Percentiles rank a stretch among this genome's conserved stretches.
These are phyloP conservation scores for Numenius arquata DNA, from an alignment of 2,113 vertebrate species.

Conservation along the genomic window DNA sequence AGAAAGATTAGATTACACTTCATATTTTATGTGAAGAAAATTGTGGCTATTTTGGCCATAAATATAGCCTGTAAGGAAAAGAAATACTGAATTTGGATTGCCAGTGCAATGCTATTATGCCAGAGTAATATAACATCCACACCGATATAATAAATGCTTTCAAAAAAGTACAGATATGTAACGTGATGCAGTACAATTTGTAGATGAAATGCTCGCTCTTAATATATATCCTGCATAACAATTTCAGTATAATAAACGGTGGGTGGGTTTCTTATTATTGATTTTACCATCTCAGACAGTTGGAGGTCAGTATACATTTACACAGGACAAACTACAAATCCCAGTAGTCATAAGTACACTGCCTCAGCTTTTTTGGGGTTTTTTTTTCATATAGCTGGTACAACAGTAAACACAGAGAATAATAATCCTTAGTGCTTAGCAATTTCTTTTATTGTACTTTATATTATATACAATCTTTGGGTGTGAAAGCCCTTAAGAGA, in stretches of 20 bases:
- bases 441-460: slow-evolving; percentile 43
- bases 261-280: slow-evolving; percentile 31
- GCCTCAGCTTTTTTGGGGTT: background rate
- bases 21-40: slow-evolving; percentile 33
- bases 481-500: slow-evolving; percentile 28
- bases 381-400: background rate
- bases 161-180: background rate
- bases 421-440: slow-evolving; percentile 26
- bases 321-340: slow-evolving; percentile 29
- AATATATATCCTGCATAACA: slow-evolving; percentile 29
- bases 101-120: background rate
- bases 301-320: slow-evolving; percentile 23
- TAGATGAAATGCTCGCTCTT: background rate
- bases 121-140: slow-evolving; percentile 12
- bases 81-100: background rate
- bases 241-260: background rate
- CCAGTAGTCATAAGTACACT: background rate
- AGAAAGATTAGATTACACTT: slow-evolving; percentile 54
- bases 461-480: background rate
- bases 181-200: background rate
- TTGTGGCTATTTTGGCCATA: slow-evolving; percentile 46
- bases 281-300: background rate
- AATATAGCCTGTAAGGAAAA: slow-evolving; percentile 23
- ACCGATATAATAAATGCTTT: slow-evolving; percentile 9
- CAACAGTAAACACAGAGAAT: slow-evolving; percentile 21